These are phyloP conservation scores for Temnothorax unifasciatus DNA, from an alignment of 2,888 invertebrate genomes.

Conservation along the genomic window DNA sequence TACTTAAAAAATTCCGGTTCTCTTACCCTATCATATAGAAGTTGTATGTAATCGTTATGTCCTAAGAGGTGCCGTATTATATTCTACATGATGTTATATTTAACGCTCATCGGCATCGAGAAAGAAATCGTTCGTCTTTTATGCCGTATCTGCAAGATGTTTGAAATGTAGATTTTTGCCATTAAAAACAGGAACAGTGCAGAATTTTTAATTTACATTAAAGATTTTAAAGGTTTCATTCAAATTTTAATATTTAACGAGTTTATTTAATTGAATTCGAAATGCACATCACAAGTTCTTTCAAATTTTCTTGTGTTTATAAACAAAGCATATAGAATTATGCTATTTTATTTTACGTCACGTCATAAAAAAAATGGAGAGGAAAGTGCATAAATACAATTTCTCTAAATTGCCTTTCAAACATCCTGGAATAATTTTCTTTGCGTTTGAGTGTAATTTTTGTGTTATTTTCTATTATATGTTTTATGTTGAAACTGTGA, in stretches of 20 bases:
- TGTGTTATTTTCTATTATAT: constrained; percentile 53
- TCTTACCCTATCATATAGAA: constrained; percentile 72
- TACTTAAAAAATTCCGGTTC: constrained; percentile 45
- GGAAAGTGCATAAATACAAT: constrained; percentile 36
- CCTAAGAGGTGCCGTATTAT: constrained; percentile 59
- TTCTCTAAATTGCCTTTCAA: constrained; percentile 61
- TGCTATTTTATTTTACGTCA: constrained; percentile 2
- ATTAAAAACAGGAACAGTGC: not conserved
- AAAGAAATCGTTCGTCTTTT: constrained; percentile 64
- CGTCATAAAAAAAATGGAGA: not conserved
- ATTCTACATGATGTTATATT: constrained; percentile 60
- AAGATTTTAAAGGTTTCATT: not conserved
- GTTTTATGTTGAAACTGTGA: constrained; percentile 45
- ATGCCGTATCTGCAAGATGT: constrained; percentile 62
- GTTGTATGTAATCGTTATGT: constrained; percentile 62
- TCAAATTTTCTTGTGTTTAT: not conserved
- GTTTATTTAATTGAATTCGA: constrained; percentile 6
- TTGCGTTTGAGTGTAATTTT: constrained; percentile 63
- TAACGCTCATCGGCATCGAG: constrained; percentile 56
- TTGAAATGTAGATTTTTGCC: constrained; percentile 68
- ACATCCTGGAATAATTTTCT: constrained; percentile 60
- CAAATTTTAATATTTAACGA: not conserved
- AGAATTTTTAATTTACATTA: not conserved
- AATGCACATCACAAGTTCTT: not conserved
- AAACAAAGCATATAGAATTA: not conserved